Conservation (phyloP, 2,113 vertebrate genomes). For the Esox niger region DNA sequence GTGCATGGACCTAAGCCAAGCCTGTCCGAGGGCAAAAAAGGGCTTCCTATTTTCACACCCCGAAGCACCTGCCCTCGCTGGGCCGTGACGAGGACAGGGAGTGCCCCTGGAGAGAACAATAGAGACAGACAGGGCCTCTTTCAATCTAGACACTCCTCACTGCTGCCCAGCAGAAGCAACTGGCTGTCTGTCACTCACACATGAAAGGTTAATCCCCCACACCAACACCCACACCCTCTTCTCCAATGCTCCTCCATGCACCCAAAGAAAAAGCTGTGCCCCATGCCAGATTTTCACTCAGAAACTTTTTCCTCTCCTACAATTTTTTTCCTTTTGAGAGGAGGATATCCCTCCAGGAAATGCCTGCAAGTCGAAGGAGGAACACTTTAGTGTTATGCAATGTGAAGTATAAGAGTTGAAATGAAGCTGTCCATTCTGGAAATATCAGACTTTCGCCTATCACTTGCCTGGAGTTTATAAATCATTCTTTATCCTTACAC, state of each 20-base stretch:
- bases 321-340: constrained; percentile 55
- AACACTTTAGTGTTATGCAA: constrained; percentile 59
- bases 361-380: constrained; percentile 64
- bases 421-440: constrained; percentile 32
- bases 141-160: constrained; percentile 48
- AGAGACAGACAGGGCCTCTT: constrained; percentile 60
- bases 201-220: constrained; percentile 54
- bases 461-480: neutral
- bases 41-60: constrained; percentile 77
- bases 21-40: constrained; percentile 57
- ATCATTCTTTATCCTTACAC: neutral
- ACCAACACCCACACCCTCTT: constrained; percentile 3
- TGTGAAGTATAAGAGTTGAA: constrained; percentile 42
- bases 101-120: constrained; percentile 61
- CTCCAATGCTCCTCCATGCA: constrained; percentile 28
- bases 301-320: constrained; percentile 57
- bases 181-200: constrained; percentile 59
- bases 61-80: constrained; percentile 66
- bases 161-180: constrained; percentile 29
- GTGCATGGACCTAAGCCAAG: constrained; percentile 71
- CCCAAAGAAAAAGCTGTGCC: constrained; percentile 38
- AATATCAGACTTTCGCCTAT: neutral
- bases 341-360: constrained; percentile 70
- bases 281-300: constrained; percentile 36
- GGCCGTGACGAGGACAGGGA: constrained; percentile 57